Evolutionary conservation across 2,888 invertebrate species (phyloP).

Genomic region (Drosophila meridiana): DNA sequence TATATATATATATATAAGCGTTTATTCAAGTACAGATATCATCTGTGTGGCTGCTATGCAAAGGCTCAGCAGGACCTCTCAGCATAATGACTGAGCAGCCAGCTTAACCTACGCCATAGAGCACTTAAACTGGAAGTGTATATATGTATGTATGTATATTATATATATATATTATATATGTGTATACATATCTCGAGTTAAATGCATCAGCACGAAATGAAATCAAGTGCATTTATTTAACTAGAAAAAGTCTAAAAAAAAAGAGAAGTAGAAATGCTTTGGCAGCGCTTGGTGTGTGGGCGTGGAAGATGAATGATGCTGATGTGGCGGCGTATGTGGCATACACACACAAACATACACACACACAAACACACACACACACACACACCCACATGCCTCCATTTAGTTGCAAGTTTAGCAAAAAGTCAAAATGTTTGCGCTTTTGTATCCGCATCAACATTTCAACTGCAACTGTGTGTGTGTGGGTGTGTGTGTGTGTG

Average conservation of each 20-base stretch:
- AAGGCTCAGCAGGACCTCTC: conserved; percentile 18
- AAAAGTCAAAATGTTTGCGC: conserved; percentile 66
- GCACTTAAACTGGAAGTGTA: background rate
- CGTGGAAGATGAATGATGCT: conserved; percentile 70
- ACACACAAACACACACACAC: conserved; percentile 6
- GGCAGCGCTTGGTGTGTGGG: conserved; percentile 26
- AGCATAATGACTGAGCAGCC: conserved; percentile 15
- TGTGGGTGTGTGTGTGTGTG: conserved; percentile 12
- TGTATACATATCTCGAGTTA: conserved; percentile 24
- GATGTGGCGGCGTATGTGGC: conserved; percentile 49
- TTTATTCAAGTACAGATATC: conserved; percentile 18
- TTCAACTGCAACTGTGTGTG: conserved; percentile 23
- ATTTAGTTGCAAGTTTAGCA: conserved; percentile 70
- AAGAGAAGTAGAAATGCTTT: conserved; percentile 14
- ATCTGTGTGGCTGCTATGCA: conserved; percentile 46
- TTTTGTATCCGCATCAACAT: conserved; percentile 53
- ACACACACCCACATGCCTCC: conserved; percentile 39
- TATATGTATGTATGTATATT: too few species aligned
- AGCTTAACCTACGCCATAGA: conserved; percentile 4
- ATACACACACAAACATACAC: conserved; percentile 7
- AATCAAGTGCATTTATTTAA: conserved; percentile 79
- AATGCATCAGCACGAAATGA: conserved; percentile 75
- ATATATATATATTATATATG: background rate
- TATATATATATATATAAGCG: background rate
- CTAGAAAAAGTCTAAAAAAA: conserved; percentile 17